Base-by-base conservation (phyloP, 2,888 invertebrate genomes). In the Epinotia nisella region DNA sequence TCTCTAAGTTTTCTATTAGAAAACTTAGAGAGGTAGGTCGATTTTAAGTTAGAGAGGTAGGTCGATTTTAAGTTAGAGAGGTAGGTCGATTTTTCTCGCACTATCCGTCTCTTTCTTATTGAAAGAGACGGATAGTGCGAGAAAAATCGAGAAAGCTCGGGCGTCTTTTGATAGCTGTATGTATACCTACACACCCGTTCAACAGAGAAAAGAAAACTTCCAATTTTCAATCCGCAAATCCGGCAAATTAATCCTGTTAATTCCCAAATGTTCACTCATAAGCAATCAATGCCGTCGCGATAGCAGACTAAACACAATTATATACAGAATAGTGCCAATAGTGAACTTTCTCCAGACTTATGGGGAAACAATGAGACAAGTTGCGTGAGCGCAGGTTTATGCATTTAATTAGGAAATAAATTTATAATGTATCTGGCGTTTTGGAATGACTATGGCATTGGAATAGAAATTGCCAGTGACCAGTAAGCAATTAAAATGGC, bases 351-450 rank as follows among this genome's bases (percentile, higher is more conserved):
- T 69, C 69, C 69, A 51, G 60, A 58, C 41, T 58, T 64, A 68
- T 68, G 58, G 73, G 51, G 68, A 69, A 73, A 69, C 69, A 64
- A 72, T 73, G 53, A 65, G 66, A 73, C 72, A 68, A 41, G 61
- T 58, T n/a, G 72, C 67, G 72, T 72, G 72, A 61, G 72, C 24
- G 56, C 21, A 39, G 17, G 45, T 56, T n/a, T 45, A 61, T n/a
- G 21, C 21, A 35, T 39, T 66, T 41, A 35, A 62, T 56, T 61
- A 24, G 53, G 61, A 61, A 49, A 13, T 71, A 39, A 64, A 58
- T 35, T 35, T 9, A 9, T 41, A 49, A 58, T 58, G n/a, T n/a
- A 49, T 24, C 5, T 11, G 4, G 56, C 24, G 0, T 35, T 53
- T 19, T 41, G 13, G 61, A 58, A 56, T 41, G 19, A 55, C 1